Base-by-base conservation (phyloP, 2,113 vertebrate genomes). In the Cavia aperea region DNA sequence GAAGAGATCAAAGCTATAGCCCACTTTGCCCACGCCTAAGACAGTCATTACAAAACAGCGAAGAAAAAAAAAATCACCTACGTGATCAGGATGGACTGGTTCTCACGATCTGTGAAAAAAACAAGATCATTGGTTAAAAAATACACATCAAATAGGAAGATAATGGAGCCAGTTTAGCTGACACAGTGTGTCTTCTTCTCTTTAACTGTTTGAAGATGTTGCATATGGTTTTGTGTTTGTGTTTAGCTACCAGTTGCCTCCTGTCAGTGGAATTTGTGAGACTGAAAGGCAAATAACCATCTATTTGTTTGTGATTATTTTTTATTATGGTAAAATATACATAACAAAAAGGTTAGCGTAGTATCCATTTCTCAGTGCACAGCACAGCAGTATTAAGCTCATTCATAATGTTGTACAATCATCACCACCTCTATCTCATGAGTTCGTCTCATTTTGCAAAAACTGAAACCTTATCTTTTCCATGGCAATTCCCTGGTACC, bases 1-100 rank as follows among this genome's bases (percentile, higher is more conserved):
- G 70, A 89, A 75, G 49, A 84, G 18, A 62, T 93, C 39, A 94
- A 58, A 95, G 72, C 49, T 36, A 7, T 14, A 51, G 46, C 16
- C 89, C 29, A 73, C 15, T 5, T 49, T 70, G 39, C 81, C 36
- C 73, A 65, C 29, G 18, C 60, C 0, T 36, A 39, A 87, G 81
- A 90, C 70, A 66, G 13, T 62, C 0, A 0, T 54, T 39, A 54
- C 29, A 82, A 79, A 94, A 6, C 8, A 7, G 2, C 83, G 49
- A 54, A 95, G 65, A 62, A 75, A 77, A 72, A 39, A 49, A 88
- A 79, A 56, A 46, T 75, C 87, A 98, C 98, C 29, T 97, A 98
- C 98, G 98, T 98, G 88, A 98, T 98, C 96, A 98, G 96, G 96
- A 98, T 94, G 1, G 98, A 98, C 98, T 98, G 98, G 95, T 98